Conservation (phyloP, 2,113 vertebrate species). For the Pygoscelis antarcticus region DNA sequence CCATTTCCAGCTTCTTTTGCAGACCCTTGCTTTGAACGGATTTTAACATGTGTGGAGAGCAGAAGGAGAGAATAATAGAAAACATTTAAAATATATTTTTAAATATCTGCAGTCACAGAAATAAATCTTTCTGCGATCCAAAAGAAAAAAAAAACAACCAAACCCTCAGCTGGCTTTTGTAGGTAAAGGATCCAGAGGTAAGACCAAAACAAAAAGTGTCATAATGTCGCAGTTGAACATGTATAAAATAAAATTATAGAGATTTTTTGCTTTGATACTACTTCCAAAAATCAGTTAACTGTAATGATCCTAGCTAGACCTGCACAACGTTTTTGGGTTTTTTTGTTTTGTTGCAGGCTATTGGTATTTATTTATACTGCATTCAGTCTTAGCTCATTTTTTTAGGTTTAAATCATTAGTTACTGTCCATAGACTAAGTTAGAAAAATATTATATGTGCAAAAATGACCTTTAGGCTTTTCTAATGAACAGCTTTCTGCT, state of each 20-base stretch:
- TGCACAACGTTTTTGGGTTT: not conserved
- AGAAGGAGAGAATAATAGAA: slow-evolving; percentile 70
- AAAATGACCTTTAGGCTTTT: slow-evolving; percentile 45
- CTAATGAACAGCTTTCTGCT: slow-evolving; percentile 35
- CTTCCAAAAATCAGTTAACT: slow-evolving; percentile 15
- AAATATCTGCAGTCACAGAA: slow-evolving; percentile 43
- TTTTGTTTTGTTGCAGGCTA: slow-evolving; percentile 43
- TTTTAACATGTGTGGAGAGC: slow-evolving; percentile 71
- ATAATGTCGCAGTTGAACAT: not conserved
- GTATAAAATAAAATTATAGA: slow-evolving; percentile 36
- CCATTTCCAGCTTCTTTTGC: slow-evolving; percentile 7
- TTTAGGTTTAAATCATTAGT: slow-evolving; percentile 20
- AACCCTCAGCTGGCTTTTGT: slow-evolving; percentile 49
- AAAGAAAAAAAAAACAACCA: not conserved
- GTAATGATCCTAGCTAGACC: slow-evolving; percentile 40
- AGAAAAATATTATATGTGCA: slow-evolving; percentile 19
- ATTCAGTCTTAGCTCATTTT: slow-evolving; percentile 39
- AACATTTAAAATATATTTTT: slow-evolving; percentile 67
- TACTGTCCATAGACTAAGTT: not conserved
- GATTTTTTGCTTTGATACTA: not conserved
- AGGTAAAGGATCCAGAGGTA: slow-evolving; percentile 40
- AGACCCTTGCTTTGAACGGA: slow-evolving; percentile 46
- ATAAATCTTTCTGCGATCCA: not conserved
- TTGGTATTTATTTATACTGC: slow-evolving; percentile 54
- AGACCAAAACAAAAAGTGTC: not conserved